Percentiles rank a stretch among this genome's conserved stretches.
Conservation (phyloP, 2,113 vertebrate genomes). For the Edolisoma coerulescens region DNA sequence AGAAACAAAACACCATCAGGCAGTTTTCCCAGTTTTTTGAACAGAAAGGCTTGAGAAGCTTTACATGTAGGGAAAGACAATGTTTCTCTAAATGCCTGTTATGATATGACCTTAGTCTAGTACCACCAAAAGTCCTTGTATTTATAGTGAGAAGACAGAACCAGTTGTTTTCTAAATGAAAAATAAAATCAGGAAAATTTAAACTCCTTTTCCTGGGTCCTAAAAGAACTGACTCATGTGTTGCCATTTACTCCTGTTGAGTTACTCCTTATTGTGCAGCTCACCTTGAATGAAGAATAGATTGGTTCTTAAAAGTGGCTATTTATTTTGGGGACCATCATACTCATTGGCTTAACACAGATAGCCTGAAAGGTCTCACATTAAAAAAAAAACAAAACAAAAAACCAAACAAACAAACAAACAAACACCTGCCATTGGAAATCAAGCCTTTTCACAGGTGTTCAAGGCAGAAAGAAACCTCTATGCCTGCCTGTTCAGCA, state of each 20-base stretch:
- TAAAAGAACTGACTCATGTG: not conserved
- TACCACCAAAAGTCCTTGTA: not conserved
- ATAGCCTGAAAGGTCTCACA: not conserved
- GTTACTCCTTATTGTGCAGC: not conserved
- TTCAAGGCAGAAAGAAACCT: not conserved
- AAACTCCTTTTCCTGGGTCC: not conserved
- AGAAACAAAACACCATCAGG: not conserved
- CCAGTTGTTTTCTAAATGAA: not conserved
- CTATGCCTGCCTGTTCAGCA: not conserved
- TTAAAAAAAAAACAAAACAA: not conserved
- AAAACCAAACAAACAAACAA: no score
- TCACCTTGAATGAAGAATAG: not conserved
- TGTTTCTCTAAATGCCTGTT: not conserved
- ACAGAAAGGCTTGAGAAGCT: not conserved
- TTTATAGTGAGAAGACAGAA: not conserved
- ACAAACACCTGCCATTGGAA: not conserved
- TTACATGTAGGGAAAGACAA: not conserved
- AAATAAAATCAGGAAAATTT: not conserved
- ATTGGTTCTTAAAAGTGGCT: not conserved
- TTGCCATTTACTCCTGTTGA: not conserved
- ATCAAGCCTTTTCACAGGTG: not conserved
- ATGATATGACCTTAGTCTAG: not conserved
- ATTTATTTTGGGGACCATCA: not conserved
- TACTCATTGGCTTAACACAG: not conserved
- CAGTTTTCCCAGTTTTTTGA: not conserved